Base-by-base conservation (phyloP, 2,113 vertebrate species). In the Semicossyphus pulcher region DNA sequence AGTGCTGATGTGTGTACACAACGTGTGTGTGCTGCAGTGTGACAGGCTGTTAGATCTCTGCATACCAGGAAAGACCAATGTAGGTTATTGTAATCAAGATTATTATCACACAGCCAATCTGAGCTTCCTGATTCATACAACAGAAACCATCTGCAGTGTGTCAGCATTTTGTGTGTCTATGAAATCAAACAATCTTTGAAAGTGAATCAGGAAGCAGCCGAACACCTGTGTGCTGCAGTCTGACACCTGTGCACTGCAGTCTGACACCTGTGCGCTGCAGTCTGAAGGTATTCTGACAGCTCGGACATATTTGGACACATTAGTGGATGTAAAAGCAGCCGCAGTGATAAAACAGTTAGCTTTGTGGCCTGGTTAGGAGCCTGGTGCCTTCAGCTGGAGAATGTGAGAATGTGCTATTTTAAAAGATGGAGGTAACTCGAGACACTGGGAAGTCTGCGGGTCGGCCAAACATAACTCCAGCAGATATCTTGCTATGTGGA, bases 391-490 rank as follows among this genome's bases (percentile, higher is more conserved):
- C 71, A 71, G 73, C 62, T 45, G 51, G 36, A 80, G 84, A 84
- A 86, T 86, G 73, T 78, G 72, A 87, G 89, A 87, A 85, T 67
- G 75, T 72, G 54, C 92, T 93, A 93, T 93, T 92, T 93, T 92
- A 91, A 91, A 89, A 89, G 87, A 86, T 75, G 85, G 86, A 89
- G 64, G 92, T 92, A 91, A 93, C 83, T 77, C 20, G 89, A 92
- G 89, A 88, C 60, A 36, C 82, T 83, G 83, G 73, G 68, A 91
- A 89, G 83, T 85, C 67, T 86, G 78, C 60, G 37, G 66, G 66
- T 53, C 32, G 61, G 72, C 83, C 84, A 88, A 89, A 83, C 80
- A 86, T 81, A 93, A 87, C 81, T 72, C 72, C 29, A 25, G 78
- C 76, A 39, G 53, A 64, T 61, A 79, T 84, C 85, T 81, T 79